Conservation (phyloP, 23 tunicate genomes). For the Ascidia mentula region DNA sequence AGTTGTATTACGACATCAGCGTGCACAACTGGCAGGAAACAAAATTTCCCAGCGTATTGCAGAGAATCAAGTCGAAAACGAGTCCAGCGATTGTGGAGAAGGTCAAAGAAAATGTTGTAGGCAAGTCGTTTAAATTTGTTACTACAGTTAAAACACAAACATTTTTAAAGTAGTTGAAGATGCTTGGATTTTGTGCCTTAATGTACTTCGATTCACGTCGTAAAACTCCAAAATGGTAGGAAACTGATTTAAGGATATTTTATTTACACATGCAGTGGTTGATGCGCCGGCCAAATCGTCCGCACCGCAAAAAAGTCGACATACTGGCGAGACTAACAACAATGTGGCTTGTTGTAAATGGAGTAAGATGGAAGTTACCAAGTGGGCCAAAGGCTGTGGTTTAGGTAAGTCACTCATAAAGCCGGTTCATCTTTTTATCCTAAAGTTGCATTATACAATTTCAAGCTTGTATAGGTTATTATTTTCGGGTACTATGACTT, state of each 20-base stretch:
- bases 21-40: not conserved
- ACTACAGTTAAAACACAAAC: not conserved
- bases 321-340: not conserved
- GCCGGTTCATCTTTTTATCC: not conserved
- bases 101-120: not conserved
- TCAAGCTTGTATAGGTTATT: not conserved
- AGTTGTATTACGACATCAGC: slow-evolving; percentile 34
- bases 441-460: not conserved
- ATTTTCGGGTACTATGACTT: not conserved
- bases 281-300: too few species aligned
- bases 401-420: not conserved
- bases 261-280: too few species aligned
- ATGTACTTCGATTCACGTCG: too few species aligned
- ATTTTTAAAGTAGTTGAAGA: too few species aligned
- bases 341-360: not conserved
- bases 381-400: not conserved
- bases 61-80: not conserved
- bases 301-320: too few species aligned
- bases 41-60: not conserved
- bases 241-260: too few species aligned
- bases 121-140: not conserved
- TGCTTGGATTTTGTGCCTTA: too few species aligned
- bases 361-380: not conserved
- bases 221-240: too few species aligned
- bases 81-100: not conserved